Evolutionary conservation across 2,113 vertebrate genomes (phyloP).

Genomic region (Raja brachyura): DNA sequence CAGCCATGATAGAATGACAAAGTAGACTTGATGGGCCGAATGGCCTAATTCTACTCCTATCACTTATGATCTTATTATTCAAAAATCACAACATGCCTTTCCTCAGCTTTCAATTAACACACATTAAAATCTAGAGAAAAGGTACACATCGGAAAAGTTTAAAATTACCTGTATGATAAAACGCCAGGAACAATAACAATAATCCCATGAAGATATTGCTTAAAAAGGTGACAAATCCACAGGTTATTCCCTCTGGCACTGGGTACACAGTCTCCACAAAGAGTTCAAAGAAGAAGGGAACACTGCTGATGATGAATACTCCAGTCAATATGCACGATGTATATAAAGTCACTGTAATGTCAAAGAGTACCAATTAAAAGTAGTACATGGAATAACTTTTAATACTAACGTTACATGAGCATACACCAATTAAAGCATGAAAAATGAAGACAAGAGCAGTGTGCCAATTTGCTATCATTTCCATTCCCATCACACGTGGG

Average conservation of each 20-base stretch:
- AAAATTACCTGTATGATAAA: constrained; percentile 82
- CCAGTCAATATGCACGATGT: constrained; percentile 91
- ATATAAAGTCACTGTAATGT: constrained; percentile 77
- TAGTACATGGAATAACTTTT: not conserved
- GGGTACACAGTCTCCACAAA: constrained; percentile 96
- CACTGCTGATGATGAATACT: constrained; percentile 87
- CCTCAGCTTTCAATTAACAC: not conserved
- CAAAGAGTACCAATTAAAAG: constrained; percentile 39
- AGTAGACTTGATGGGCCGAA: no score
- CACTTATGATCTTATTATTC: no score
- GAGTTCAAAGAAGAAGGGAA: constrained; percentile 95
- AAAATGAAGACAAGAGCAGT: not conserved
- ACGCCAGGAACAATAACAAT: constrained; percentile 87
- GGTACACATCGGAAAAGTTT: not conserved
- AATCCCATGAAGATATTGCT: constrained; percentile 87
- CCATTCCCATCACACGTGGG: not conserved
- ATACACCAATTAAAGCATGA: not conserved
- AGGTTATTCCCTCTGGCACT: constrained; percentile 95
- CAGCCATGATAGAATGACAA: no score
- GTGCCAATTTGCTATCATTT: not conserved
- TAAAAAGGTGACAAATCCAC: constrained; percentile 90
- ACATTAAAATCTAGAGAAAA: not conserved
- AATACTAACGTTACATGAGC: not conserved
- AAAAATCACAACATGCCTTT: not conserved
- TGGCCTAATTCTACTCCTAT: no score